These are phyloP conservation scores for Urosaurus nigricauda DNA, from an alignment of 2,797 vertebrate genomes.

Conservation along the genomic window DNA sequence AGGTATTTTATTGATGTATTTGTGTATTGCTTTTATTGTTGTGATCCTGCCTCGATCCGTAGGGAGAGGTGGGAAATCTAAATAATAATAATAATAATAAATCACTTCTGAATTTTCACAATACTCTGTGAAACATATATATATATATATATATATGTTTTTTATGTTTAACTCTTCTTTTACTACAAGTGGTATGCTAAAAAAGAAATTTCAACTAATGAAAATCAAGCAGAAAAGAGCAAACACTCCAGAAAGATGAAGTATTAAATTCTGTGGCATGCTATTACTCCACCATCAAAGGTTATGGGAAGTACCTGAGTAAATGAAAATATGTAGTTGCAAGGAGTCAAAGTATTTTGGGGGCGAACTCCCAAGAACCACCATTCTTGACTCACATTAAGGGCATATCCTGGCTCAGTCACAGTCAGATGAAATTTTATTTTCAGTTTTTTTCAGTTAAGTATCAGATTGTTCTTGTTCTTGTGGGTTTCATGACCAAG, in stretches of 20 bases:
- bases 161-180: not conserved
- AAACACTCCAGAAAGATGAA: not conserved
- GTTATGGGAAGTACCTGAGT: not conserved
- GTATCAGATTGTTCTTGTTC: not conserved
- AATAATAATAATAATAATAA: too few species aligned
- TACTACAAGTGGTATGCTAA: not conserved
- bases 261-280: not conserved
- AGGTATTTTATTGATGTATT: too few species aligned
- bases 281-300: not conserved
- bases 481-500: too few species aligned
- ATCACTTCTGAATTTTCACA: too few species aligned
- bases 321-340: not conserved
- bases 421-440: not conserved
- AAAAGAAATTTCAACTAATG: not conserved
- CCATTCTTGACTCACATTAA: not conserved
- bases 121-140: too few species aligned
- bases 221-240: not conserved
- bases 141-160: too few species aligned
- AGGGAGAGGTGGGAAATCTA: too few species aligned
- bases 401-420: not conserved
- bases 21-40: too few species aligned
- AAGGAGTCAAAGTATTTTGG: not conserved
- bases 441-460: not conserved
- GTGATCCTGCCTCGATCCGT: too few species aligned
- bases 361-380: not conserved